These are phyloP conservation scores for Corythaeola cristata DNA, from an alignment of 2,113 vertebrate species.

Conservation along the genomic window DNA sequence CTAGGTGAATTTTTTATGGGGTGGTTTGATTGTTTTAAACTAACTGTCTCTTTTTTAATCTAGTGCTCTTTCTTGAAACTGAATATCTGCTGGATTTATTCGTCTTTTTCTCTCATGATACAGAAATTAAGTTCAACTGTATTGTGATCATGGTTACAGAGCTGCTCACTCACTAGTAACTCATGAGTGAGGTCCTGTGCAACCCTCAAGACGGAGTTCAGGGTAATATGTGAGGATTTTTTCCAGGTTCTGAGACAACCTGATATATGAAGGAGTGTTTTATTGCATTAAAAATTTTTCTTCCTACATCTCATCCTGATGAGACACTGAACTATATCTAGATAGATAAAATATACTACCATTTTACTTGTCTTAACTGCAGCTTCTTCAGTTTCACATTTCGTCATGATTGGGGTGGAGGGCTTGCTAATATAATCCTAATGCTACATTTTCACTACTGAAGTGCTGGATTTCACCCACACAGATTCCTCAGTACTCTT, in stretches of 20 bases:
- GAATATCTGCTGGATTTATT: not conserved
- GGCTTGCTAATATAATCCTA: not conserved
- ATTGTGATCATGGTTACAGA: not conserved
- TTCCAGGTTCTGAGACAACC: not conserved
- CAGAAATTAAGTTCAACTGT: not conserved
- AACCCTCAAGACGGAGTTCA: not conserved
- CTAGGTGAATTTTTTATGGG: not conserved
- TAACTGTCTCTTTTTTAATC: not conserved
- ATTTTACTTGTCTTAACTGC: not conserved
- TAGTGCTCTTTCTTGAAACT: not conserved
- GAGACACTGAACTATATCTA: not conserved
- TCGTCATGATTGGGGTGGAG: not conserved
- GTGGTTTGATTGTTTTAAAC: not conserved
- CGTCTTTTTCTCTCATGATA: not conserved
- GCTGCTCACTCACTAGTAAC: not conserved
- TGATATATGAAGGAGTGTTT: not conserved
- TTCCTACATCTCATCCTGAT: not conserved
- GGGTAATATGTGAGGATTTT: rapidly evolving
- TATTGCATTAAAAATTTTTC: not conserved
- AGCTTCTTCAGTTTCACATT: not conserved
- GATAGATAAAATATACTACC: not conserved
- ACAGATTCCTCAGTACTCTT: not conserved
- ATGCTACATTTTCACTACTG: not conserved
- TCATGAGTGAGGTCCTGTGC: not conserved
- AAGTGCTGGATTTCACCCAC: not conserved